phyloP scores from a whole-genome alignment of 2,797 vertebrate species.

The Cynodonichthys magdalenae region DNA sequence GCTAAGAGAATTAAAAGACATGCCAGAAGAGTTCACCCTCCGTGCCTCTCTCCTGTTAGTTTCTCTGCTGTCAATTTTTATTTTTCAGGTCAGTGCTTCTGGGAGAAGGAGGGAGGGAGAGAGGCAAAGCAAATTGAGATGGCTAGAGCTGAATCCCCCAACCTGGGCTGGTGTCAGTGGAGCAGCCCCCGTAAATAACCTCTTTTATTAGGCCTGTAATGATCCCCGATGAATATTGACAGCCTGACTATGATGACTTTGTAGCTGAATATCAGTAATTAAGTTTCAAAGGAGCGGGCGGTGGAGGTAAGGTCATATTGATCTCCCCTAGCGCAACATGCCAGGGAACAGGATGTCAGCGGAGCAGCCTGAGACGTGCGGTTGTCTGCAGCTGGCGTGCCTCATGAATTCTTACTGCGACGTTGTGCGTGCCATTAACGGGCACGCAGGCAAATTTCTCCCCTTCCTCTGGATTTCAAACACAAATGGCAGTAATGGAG shows the following conservation, averaged over 20 bases:
- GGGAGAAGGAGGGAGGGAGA: slow-evolving; percentile 59
- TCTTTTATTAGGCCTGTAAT: slow-evolving; percentile 84
- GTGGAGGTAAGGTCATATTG: slow-evolving; percentile 86
- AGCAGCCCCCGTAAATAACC: slow-evolving; percentile 80
- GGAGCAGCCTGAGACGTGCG: slow-evolving; percentile 62
- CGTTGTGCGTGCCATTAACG: slow-evolving; percentile 13
- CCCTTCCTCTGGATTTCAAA: not conserved
- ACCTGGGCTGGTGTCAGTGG: slow-evolving; percentile 75
- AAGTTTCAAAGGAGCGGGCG: slow-evolving; percentile 83
- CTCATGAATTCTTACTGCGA: slow-evolving; percentile 48
- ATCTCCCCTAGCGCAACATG: slow-evolving; percentile 78
- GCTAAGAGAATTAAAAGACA: slow-evolving; percentile 65
- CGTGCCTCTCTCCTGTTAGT: slow-evolving; percentile 62
- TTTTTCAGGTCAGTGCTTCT: slow-evolving; percentile 81
- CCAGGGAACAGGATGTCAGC: slow-evolving; percentile 79
- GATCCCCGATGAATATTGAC: slow-evolving; percentile 86
- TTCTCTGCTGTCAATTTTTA: slow-evolving; percentile 78
- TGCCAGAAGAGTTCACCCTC: slow-evolving; percentile 68
- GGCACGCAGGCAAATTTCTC: slow-evolving; percentile 12
- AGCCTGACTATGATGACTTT: slow-evolving; percentile 85
- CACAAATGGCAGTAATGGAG: slow-evolving; percentile 33
- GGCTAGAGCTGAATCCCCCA: slow-evolving; percentile 73
- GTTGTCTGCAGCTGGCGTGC: slow-evolving; percentile 57
- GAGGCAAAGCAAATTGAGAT: slow-evolving; percentile 76
- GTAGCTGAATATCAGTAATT: slow-evolving; percentile 86